These are phyloP conservation scores for Melanocharis versteri DNA, from an alignment of 2,113 vertebrate species.

Conservation along the genomic window DNA sequence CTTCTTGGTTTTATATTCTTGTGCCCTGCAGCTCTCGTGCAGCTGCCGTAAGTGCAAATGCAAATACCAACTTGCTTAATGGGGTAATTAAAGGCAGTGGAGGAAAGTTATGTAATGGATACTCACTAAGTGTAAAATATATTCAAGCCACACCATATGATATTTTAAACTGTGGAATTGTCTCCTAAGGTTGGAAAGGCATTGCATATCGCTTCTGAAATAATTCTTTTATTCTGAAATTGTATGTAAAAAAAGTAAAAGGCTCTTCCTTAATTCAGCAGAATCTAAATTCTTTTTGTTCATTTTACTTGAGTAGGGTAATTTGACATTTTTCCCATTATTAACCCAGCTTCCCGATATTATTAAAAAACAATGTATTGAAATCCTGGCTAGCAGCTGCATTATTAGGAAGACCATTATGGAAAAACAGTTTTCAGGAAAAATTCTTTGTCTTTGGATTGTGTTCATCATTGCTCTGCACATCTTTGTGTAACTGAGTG, in stretches of 20 bases:
- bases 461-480: neutral
- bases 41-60: constrained; percentile 26
- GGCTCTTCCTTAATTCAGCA: neutral
- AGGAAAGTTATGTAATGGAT: neutral
- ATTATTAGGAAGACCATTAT: neutral
- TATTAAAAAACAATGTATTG: neutral
- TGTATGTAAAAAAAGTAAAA: neutral
- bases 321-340: neutral
- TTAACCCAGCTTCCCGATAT: neutral
- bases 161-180: neutral
- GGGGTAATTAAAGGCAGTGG: constrained; percentile 24
- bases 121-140: neutral
- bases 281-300: neutral
- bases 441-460: neutral
- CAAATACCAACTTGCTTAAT: constrained; percentile 41
- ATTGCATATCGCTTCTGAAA: neutral
- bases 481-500: neutral
- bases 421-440: neutral
- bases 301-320: neutral
- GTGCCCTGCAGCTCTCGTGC: constrained; percentile 22
- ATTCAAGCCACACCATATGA: neutral
- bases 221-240: neutral
- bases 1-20: constrained; percentile 3
- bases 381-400: neutral
- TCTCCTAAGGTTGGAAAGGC: neutral